Evolutionary conservation across 2,113 vertebrate genomes (phyloP).

Genomic region (Notechis scutatus): DNA sequence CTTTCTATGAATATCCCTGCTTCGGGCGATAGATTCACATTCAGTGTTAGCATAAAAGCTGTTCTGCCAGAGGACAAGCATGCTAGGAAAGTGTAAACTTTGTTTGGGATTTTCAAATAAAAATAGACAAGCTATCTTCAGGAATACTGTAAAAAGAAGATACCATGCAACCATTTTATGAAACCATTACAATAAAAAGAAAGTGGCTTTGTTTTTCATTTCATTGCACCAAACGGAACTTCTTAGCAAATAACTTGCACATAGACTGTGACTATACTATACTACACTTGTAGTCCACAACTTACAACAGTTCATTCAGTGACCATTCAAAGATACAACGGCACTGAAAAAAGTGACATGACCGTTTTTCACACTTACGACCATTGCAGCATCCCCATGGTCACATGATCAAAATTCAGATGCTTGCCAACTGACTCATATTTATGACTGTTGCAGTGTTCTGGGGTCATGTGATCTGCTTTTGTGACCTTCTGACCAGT

Average conservation of each 20-base stretch:
- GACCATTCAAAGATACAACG: no score
- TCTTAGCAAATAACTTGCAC: not conserved
- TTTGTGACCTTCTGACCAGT: no score
- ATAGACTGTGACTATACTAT: not conserved
- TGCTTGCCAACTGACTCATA: no score
- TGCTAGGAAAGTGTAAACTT: not conserved
- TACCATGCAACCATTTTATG: not conserved
- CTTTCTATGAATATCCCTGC: not conserved
- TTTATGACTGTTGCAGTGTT: no score
- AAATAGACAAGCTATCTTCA: not conserved
- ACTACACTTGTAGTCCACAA: no score
- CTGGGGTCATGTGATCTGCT: no score
- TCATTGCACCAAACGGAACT: not conserved
- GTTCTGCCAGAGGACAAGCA: not conserved
- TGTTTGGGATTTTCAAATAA: not conserved
- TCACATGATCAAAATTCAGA: no score
- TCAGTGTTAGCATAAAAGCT: not conserved
- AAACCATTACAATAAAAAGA: not conserved
- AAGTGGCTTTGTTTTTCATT: not conserved
- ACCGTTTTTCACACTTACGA: no score
- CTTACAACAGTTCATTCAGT: no score
- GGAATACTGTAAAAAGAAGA: not conserved
- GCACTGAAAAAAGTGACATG: no score
- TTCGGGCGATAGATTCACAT: not conserved
- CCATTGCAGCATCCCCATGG: no score